Conservation (phyloP, 2,888 invertebrate species). For the Pollenia labialis region DNA sequence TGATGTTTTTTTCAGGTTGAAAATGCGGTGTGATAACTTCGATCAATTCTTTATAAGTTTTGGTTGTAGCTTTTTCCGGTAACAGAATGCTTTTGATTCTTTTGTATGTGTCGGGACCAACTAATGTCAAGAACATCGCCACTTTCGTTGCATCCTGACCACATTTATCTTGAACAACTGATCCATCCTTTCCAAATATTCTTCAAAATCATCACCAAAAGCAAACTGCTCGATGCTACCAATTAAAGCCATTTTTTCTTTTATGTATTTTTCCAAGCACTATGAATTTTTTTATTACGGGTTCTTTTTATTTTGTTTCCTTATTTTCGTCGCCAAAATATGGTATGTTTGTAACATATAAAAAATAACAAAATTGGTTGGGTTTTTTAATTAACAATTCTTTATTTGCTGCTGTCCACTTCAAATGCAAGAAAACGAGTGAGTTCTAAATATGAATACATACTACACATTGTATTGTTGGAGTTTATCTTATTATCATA, state of each 20-base stretch:
- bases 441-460: too few species aligned
- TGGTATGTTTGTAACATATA: neutral
- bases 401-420: too few species aligned
- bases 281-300: neutral
- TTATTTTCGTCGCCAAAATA: neutral
- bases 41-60: conserved; percentile 34
- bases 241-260: conserved; percentile 36
- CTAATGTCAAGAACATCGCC: conserved; percentile 56
- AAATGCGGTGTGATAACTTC: conserved; percentile 48
- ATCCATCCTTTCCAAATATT: conserved; percentile 36
- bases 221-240: conserved; percentile 53
- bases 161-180: conserved; percentile 55
- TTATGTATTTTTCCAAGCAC: neutral
- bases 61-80: conserved; percentile 40
- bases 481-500: neutral
- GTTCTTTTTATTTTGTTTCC: neutral
- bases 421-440: too few species aligned
- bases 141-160: conserved; percentile 50
- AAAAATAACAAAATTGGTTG: neutral
- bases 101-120: conserved; percentile 51
- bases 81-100: conserved; percentile 39
- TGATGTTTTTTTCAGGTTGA: conserved; percentile 39
- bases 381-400: neutral
- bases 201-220: conserved; percentile 17
- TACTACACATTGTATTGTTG: neutral